Percentiles rank a stretch among this genome's conserved stretches.
These are phyloP conservation scores for Silurus lanzhouensis DNA, from an alignment of 2,797 vertebrate genomes.

Conservation along the genomic window DNA sequence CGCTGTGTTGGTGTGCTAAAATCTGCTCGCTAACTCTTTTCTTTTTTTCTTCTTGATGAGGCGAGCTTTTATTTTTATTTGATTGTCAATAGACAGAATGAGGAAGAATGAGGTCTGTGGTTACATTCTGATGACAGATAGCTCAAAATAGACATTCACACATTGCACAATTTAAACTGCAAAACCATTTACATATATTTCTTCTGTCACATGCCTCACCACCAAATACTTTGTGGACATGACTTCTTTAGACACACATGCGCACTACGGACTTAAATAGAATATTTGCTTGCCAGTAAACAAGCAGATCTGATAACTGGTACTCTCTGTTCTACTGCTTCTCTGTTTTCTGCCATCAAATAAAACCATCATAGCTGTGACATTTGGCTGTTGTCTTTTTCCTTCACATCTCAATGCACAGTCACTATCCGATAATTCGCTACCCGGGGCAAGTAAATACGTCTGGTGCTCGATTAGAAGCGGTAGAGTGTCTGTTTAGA, in stretches of 20 bases:
- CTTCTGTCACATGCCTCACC: neutral
- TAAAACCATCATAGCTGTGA: conserved; percentile 69
- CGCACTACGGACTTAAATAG: neutral
- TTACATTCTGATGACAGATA: neutral
- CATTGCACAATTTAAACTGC: neutral
- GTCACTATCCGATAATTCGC: conserved; percentile 27
- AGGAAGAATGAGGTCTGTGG: conserved; percentile 2
- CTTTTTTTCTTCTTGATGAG: conserved; percentile 46
- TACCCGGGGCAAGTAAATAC: conserved; percentile 34
- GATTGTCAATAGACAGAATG: neutral
- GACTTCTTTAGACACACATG: neutral
- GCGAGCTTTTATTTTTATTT: conserved; percentile 6
- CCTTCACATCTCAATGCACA: conserved; percentile 27
- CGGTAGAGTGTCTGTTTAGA: conserved; percentile 50
- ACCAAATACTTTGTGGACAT: neutral
- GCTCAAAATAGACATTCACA: neutral
- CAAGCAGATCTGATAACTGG: neutral
- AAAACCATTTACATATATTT: neutral
- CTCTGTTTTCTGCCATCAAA: conserved; percentile 55
- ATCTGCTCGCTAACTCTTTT: conserved; percentile 66
- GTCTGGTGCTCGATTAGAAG: conserved; percentile 18
- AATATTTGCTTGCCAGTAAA: neutral
- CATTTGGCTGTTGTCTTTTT: conserved; percentile 58
- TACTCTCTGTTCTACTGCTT: neutral
- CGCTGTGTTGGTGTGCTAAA: conserved; percentile 66